Base-by-base conservation (phyloP, 2,113 vertebrate species). In the Lamprologus ornatipinnis region DNA sequence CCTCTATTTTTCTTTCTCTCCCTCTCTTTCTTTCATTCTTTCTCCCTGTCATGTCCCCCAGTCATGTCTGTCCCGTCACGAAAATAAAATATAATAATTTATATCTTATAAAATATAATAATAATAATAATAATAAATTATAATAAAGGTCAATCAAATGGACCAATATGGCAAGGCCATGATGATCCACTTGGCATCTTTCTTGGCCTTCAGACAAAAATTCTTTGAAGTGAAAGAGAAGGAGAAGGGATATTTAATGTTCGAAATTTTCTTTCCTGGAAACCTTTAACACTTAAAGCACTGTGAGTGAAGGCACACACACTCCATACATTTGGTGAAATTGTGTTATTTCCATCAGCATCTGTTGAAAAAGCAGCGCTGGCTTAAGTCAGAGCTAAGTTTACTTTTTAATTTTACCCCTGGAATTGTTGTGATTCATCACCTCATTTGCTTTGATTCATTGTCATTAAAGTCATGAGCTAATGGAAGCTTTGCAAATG, bases 381-480 rank as follows among this genome's bases (percentile, higher is more conserved):
- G 3, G 68, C 49, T 70, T 53, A 19, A 86, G 63, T 54, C 33
- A 3, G 35, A 37, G 37, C 42, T 4, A 33, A 49, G 81, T 82
- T 88, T 84, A 57, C 63, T 84, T 86, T 83, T 75, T 55, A 84
- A 84, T 17, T 21, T 51, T 33, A 40, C 63, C 70, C 33, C 73
- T 42, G 80, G 42, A 75, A 84, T 53, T 80, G 83, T 58, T 91
- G 73, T 88, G 83, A 86, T 84, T 84, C 58, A 14, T 82, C 70
- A 12, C 81, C 85, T 87, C 85, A 82, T 89, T 93, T 91, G 85
- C 85, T 78, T 88, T 90, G 23, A 85, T 89, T 81, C 33, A 51
- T 86, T 88, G 83, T 85, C 81, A 85, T 89, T 87, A 55, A 81
- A 73, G 15, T 83, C 81, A 9, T 17, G 54, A 84, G 87, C 80